phyloP scores from a whole-genome alignment of 1,140 invertebrate species.

The Drosophila asahinai region DNA sequence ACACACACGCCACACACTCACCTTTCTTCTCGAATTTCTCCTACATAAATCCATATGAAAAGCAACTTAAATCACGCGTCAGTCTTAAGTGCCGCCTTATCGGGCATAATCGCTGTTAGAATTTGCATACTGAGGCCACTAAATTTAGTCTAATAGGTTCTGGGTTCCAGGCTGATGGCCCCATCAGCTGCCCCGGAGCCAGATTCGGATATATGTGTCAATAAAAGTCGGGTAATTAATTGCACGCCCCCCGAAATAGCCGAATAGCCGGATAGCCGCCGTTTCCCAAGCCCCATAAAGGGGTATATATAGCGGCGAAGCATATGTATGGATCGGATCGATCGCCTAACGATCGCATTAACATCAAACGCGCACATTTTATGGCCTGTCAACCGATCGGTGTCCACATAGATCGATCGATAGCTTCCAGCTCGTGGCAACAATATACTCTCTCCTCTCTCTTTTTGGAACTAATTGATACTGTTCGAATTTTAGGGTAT shows the following conservation, averaged over 20 bases:
- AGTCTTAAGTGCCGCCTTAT: slow-evolving; percentile 53
- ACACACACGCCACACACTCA: slow-evolving; percentile 1
- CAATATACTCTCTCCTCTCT: slow-evolving; percentile 32
- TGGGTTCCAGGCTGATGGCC: slow-evolving; percentile 19
- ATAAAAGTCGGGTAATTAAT: slow-evolving; percentile 46
- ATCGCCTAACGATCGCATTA: slow-evolving; percentile 59
- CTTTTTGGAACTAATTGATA: not conserved
- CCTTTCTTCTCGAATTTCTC: slow-evolving; percentile 46
- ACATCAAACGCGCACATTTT: slow-evolving; percentile 73
- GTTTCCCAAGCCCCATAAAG: slow-evolving; percentile 32
- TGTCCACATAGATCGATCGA: slow-evolving; percentile 43
- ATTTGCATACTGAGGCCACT: slow-evolving; percentile 72
- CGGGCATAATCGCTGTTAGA: slow-evolving; percentile 42
- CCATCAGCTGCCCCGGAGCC: slow-evolving; percentile 12
- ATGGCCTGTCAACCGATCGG: slow-evolving; percentile 54
- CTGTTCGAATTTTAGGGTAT: not conserved
- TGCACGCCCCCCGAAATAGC: slow-evolving; percentile 32
- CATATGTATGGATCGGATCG: slow-evolving; percentile 30
- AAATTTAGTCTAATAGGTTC: slow-evolving; percentile 69
- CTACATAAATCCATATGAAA: slow-evolving; percentile 28
- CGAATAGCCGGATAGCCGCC: slow-evolving; percentile 18
- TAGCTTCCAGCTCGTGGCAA: slow-evolving; percentile 28
- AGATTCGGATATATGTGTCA: slow-evolving; percentile 40
- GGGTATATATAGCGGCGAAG: slow-evolving; percentile 5
- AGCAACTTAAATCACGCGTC: slow-evolving; percentile 47